Evolutionary conservation across 2,113 vertebrate genomes (phyloP), one percentile per base, ranked within the genome.

Genomic region (Tupaia chinensis): DNA sequence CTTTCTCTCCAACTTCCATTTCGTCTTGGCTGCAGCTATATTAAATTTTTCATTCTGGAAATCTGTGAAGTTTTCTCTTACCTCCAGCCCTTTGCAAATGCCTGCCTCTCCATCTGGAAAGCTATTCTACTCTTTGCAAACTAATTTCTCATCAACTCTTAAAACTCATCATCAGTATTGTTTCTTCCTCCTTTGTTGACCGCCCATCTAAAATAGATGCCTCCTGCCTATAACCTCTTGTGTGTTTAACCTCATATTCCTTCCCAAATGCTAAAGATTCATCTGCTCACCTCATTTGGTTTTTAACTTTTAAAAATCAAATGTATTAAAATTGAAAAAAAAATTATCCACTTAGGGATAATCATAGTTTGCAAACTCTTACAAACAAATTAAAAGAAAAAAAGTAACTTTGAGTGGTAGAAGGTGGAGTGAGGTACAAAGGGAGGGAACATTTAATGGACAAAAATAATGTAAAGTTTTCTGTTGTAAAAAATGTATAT

Each of bases 91-190:
- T 76, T 90, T 61, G 27, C 29, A 6, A 13, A 9, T 58, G 5
- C 25, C 34, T 4, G 9, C 4, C 3, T 0, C 4, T 34, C 3
- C 16, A 0, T 16, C 17, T 69, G 17, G 14, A 12, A 44, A 1
- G 3, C 4, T 73, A 7, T 76, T 65, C 65, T 17, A 8, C 12
- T 22, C 11, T 63, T 56, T 32, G 4, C 15, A 9, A 25, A 12
- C 11, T 66, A 32, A 79, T 25, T 17, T 82, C 56, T 7, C 5
- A 29, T 61, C 13, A 10, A 44, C 3, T 80, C 23, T 81, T 1
- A 56, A 17, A 83, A 34, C 7, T 65, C 16, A 70, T 13, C 6
- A 8, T 29, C 10, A 11, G 1, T 53, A 27, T 3, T 69, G 0
- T 54, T 76, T 16, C 29, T 34, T 82, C 8, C 68, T 80, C 4